These are phyloP conservation scores for Dicroscelio sp. DNA, from an alignment of 2,888 invertebrate species.

Conservation along the genomic window DNA sequence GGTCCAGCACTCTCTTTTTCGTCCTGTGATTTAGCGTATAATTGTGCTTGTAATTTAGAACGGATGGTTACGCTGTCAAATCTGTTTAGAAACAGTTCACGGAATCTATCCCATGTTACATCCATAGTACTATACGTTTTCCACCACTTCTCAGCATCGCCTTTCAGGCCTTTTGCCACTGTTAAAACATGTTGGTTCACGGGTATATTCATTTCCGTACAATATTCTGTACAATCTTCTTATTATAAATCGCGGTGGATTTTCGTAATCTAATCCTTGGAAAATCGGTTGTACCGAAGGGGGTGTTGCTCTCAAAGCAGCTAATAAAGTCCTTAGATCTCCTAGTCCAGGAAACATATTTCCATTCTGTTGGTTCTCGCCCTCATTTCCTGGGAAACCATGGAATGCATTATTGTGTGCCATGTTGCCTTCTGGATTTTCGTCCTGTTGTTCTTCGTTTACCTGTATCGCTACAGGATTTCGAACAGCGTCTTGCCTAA, in stretches of 20 bases:
- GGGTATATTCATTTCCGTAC: not conserved
- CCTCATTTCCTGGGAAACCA: too few relatives aligned
- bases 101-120: slow-evolving; percentile 40
- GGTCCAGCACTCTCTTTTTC: slow-evolving; percentile 54
- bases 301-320: not conserved
- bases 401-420: too few relatives aligned
- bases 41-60: slow-evolving; percentile 29
- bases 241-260: not conserved
- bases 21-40: slow-evolving; percentile 34
- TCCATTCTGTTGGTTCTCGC: too few relatives aligned
- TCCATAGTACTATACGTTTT: slow-evolving; percentile 14
- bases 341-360: too few relatives aligned
- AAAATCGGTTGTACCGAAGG: not conserved
- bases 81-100: slow-evolving; percentile 4
- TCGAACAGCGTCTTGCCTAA: too few relatives aligned
- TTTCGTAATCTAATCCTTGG: slow-evolving; percentile 34
- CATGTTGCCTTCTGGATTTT: too few relatives aligned
- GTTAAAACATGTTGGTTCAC: not conserved
- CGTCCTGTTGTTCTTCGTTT: too few relatives aligned
- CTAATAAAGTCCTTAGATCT: not conserved
- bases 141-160: slow-evolving; percentile 63
- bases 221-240: not conserved
- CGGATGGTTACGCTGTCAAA: slow-evolving; percentile 24
- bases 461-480: too few relatives aligned
- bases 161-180: not conserved